Evolutionary conservation across 2,797 vertebrate genomes (phyloP), one percentile per base, ranked within the genome.

Genomic region (Danio jaintianensis): DNA sequence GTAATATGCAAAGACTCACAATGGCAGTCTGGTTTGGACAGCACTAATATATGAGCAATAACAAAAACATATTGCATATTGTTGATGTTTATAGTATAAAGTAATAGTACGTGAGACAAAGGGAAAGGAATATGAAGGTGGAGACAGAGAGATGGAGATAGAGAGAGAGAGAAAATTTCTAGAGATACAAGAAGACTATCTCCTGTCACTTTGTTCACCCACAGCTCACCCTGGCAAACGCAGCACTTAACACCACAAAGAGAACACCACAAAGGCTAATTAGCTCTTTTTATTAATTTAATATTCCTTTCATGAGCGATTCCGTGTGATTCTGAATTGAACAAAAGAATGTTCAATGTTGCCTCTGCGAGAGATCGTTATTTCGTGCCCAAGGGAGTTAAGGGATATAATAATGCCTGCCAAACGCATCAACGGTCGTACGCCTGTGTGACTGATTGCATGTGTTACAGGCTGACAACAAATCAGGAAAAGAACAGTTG

Each of bases 271-370:
- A 79, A 59, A 75, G 52, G 56, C 64, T 74, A 77, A 76, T 83
- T 74, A 69, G 63, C 76, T 75, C 67, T 75, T 63, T 75, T 82
- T 66, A 81, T 72, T 76, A 58, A 73, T 70, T 63, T 68, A 62
- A 76, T 64, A 80, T 71, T 75, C 79, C 63, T 84, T 77, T 83
- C 38, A 84, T 83, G 66, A 81, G 48, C 47, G 40, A 79, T 81
- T 84, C 43, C 61, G 58, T 81, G 64, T 81, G 82, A 69, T 80
- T 75, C 55, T 59, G 62, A 79, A 45, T 58, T 56, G 61, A 77
- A 83, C 20, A 83, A 84, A 80, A 81, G 67, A 61, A 77, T 75
- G 77, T 71, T 74, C 73, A 53, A 38, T 69, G 75, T 73, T 78
- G 80, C 74, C 66, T 67, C 56, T 70, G 79, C 15, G 52, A 71